Evolutionary conservation across 2,797 vertebrate species (phyloP), one percentile per base, ranked within the genome.

Genomic region (Pempheris klunzingeri): DNA sequence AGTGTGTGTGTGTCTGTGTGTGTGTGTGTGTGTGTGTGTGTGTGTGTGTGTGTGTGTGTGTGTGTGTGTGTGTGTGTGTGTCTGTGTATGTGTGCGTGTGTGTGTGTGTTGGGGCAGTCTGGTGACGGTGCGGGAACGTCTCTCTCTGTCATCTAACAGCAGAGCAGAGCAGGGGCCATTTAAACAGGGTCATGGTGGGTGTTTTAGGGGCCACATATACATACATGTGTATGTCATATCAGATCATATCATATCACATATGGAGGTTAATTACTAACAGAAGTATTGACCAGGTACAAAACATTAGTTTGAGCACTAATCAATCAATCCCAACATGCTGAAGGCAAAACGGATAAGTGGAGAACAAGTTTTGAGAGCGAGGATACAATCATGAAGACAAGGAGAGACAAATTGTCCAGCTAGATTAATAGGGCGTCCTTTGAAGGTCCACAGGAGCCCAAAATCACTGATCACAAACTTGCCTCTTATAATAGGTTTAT

Each of bases 91-190:
- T 72, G 68, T 69, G 73, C 69, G 64, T 77, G 53, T 73, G 47
- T 66, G 60, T 38, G 52, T 58, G 58, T 50, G 70, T 6, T 20
- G 77, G 65, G 47, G 71, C 73, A 46, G 50, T 74, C 72, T 70
- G 11, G 70, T 41, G 61, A 63, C 53, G 46, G 77, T 69, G 59
- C 14, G 46, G 73, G 60, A 78, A 52, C 47, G 41, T 88, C 64
- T 72, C 57, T 87, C 43, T 78, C 63, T 79, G 82, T 89, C 89
- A 90, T 82, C 55, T 85, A 87, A 86, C 58, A 81, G 80, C 61
- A 81, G 61, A 81, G 80, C 61, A 81, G 76, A 61, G 69, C 66
- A 79, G 78, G 44, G 69, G 57, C 67, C 80, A 81, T 87, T 86
- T 80, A 84, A 87, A 83, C 62, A 50, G 54, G 54, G 55, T 46